These are phyloP conservation scores for Falcaria lacertinaria DNA, from an alignment of 2,888 invertebrate genomes.

Conservation along the genomic window DNA sequence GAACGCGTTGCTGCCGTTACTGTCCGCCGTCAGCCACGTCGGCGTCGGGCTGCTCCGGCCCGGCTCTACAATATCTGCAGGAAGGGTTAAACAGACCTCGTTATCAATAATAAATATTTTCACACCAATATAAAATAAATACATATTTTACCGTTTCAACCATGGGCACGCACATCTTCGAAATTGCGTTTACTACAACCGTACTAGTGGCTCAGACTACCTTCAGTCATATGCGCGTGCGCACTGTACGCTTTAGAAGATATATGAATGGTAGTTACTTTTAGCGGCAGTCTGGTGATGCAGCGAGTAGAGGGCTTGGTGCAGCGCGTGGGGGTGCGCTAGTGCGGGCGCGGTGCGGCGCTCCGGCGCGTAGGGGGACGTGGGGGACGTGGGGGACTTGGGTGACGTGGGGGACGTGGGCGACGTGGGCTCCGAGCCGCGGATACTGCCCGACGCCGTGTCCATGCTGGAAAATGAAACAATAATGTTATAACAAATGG, in stretches of 20 bases:
- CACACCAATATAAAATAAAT: too few relatives aligned
- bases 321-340: conserved; percentile 42
- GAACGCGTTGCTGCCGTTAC: conserved; percentile 31
- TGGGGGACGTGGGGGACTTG: conserved; percentile 84
- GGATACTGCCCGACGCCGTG: conserved; percentile 93
- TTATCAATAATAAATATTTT: not conserved
- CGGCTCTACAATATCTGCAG: conserved; percentile 24
- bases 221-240: too few relatives aligned
- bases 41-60: conserved; percentile 44
- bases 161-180: too few relatives aligned
- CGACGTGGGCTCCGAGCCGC: conserved; percentile 94
- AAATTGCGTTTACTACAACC: too few relatives aligned
- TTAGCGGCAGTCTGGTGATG: conserved; percentile 18
- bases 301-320: conserved; percentile 45
- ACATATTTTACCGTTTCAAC: too few relatives aligned
- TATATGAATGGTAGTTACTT: conserved; percentile 9
- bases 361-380: conserved; percentile 80
- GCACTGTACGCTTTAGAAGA: too few relatives aligned
- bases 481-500: too few relatives aligned
- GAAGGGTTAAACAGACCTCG: not conserved
- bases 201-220: too few relatives aligned
- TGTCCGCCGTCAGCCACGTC: conserved; percentile 31
- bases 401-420: conserved; percentile 85
- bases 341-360: conserved; percentile 66
- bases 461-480: conserved; percentile 84